phyloP scores from a whole-genome alignment of 1,140 invertebrate genomes.

The Luehdorfia chinensis region DNA sequence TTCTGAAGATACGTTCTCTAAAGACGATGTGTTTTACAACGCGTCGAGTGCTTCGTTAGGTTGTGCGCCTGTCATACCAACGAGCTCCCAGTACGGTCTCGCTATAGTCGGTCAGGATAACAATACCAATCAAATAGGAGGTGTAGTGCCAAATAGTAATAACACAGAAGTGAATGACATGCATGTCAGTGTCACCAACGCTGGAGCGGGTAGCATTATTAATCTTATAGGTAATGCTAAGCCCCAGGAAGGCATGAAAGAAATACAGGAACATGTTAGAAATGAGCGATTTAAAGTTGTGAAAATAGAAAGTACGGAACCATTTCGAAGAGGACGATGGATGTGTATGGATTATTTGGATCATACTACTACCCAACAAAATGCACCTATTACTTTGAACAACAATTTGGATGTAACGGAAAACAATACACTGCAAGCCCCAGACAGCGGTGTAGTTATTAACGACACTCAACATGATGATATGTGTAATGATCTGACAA shows the following conservation, averaged over 20 bases:
- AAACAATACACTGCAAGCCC: slow-evolving; percentile 56
- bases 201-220: slow-evolving; percentile 79
- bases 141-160: slow-evolving; percentile 74
- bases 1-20: slow-evolving; percentile 90
- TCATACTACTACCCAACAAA: slow-evolving; percentile 83
- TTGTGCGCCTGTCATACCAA: slow-evolving; percentile 89
- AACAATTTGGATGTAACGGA: slow-evolving; percentile 71
- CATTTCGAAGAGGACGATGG: slow-evolving; percentile 95
- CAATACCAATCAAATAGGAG: slow-evolving; percentile 58
- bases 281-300: slow-evolving; percentile 96
- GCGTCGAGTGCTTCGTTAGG: slow-evolving; percentile 84
- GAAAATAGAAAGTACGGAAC: slow-evolving; percentile 96
- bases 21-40: slow-evolving; percentile 89
- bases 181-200: slow-evolving; percentile 81
- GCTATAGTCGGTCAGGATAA: slow-evolving; percentile 84
- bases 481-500: slow-evolving; percentile 62
- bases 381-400: slow-evolving; percentile 67
- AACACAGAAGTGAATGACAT: slow-evolving; percentile 77
- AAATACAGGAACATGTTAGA: slow-evolving; percentile 84
- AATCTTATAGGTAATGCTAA: slow-evolving; percentile 81
- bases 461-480: slow-evolving; percentile 75
- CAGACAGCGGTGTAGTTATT: slow-evolving; percentile 71
- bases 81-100: slow-evolving; percentile 89
- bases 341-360: slow-evolving; percentile 97
- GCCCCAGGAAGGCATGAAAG: slow-evolving; percentile 82